Evolutionary conservation across 2,888 invertebrate species (phyloP).

Genomic region (Papilio protenor): DNA sequence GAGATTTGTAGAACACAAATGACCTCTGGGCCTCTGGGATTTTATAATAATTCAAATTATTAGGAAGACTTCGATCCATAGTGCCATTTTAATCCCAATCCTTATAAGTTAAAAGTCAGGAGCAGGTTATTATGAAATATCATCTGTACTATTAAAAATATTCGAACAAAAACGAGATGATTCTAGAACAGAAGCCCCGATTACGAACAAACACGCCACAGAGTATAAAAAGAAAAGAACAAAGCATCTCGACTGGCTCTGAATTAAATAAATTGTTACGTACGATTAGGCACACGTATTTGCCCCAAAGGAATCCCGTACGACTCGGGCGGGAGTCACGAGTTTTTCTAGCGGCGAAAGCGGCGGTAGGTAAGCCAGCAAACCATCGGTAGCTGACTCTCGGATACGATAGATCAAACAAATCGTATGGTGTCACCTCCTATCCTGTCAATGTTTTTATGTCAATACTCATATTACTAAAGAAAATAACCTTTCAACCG

Average conservation of each 20-base stretch:
- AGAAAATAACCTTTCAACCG: background rate
- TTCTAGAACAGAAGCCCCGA: constrained; percentile 46
- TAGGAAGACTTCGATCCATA: background rate
- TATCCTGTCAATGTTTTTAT: constrained; percentile 70
- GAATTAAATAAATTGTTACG: constrained; percentile 79
- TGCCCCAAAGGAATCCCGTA: constrained; percentile 79
- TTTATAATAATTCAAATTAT: constrained; percentile 6
- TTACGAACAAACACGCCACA: constrained; percentile 45
- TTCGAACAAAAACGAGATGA: constrained; percentile 36
- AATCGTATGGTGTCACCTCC: constrained; percentile 81
- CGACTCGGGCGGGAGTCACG: constrained; percentile 72
- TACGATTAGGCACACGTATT: constrained; percentile 81
- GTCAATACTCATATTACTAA: constrained; percentile 26
- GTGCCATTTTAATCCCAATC: background rate
- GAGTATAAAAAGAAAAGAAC: constrained; percentile 43
- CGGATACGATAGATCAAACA: constrained; percentile 82
- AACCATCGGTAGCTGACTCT: constrained; percentile 83
- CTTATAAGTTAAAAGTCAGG: background rate
- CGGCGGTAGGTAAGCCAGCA: constrained; percentile 82
- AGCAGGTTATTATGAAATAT: background rate
- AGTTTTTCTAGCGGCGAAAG: constrained; percentile 67
- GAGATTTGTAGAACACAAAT: background rate
- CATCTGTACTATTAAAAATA: constrained; percentile 11
- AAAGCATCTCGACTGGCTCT: constrained; percentile 55
- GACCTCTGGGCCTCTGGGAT: background rate